Conservation (phyloP, 1,140 invertebrate species). For the Thaumatotibia leucotreta region DNA sequence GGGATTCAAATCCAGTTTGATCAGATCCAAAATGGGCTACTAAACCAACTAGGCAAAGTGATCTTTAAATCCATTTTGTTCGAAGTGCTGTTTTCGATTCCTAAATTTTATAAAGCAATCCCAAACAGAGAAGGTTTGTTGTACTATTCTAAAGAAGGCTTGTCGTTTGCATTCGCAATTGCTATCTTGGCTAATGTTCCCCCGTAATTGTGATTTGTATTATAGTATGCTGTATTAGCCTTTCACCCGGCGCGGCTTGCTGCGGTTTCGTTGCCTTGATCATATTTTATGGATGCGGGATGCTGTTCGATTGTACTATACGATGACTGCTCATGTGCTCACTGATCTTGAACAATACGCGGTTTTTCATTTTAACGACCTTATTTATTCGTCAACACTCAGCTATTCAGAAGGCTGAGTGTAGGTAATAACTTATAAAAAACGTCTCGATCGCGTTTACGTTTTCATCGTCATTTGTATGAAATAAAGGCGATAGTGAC, state of each 20-base stretch:
- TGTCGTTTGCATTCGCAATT: slow-evolving; percentile 12
- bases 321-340: background rate
- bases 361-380: background rate
- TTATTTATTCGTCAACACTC: background rate
- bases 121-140: background rate
- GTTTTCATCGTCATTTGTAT: no score
- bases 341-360: slow-evolving; percentile 6
- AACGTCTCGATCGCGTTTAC: no score
- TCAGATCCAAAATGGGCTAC: no score
- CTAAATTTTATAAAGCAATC: background rate
- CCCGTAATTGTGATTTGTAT: slow-evolving; percentile 12
- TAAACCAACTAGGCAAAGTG: no score
- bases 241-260: slow-evolving; percentile 5
- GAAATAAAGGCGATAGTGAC: no score
- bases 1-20: no score
- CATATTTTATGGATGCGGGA: slow-evolving; percentile 2
- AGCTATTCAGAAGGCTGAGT: no score
- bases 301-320: background rate
- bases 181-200: slow-evolving; percentile 7
- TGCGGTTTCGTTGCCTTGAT: slow-evolving; percentile 2
- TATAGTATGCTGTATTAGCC: slow-evolving; percentile 3
- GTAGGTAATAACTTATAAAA: no score
- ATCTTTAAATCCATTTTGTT: no score
- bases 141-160: background rate
- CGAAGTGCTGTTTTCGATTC: no score